Base-by-base conservation (phyloP, 2,113 vertebrate genomes). In the Thomomys bottae region DNA sequence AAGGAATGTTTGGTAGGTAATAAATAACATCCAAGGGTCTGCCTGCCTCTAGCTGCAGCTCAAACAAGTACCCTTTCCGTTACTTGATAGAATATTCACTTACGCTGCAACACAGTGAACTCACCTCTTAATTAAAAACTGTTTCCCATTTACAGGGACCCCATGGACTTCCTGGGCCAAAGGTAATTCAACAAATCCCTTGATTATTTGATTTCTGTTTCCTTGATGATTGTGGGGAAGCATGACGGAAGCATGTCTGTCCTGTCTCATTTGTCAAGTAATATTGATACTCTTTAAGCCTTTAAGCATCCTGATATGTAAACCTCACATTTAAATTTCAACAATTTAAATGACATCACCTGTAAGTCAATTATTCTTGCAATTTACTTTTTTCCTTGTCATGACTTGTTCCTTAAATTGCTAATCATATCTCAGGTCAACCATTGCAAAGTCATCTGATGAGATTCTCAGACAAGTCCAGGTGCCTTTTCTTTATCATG, bases 131-230 rank as follows among this genome's bases (percentile, higher is more conserved):
- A 91, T 96, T 77, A 94, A 95, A 96, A 95, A 32, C 85, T 82
- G 4, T 36, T 94, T 85, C 97, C 97, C 87, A 88, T 97, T 98
- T 98, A 94, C 96, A 99, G 99, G 99, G 99, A 95, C 99, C 99
- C 73, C 99, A 99, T 95, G 99, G 99, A 96, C 98, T 99, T 93
- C 98, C 99, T 95, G 99, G 99, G 96, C 98, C 98, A 94, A 99
- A 99, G 99, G 99, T 99, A 99, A 98, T 91, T 91, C 81, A 88
- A 70, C 88, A 81, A 18, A 80, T 95, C 21, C 90, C 87, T 90
- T 76, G 71, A 45, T 40, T 70, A 83, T 92, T 93, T 81, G 28
- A 88, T 94, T 88, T 97, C 95, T 96, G 32, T 89, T 93, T 96
- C 81, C 94, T 96, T 96, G 95, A 91, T 94, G 95, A 93, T 79